Percentiles rank a stretch among this genome's conserved stretches.
phyloP scores from a whole-genome alignment of 2,113 vertebrate genomes.

The Malurus cyaneus region DNA sequence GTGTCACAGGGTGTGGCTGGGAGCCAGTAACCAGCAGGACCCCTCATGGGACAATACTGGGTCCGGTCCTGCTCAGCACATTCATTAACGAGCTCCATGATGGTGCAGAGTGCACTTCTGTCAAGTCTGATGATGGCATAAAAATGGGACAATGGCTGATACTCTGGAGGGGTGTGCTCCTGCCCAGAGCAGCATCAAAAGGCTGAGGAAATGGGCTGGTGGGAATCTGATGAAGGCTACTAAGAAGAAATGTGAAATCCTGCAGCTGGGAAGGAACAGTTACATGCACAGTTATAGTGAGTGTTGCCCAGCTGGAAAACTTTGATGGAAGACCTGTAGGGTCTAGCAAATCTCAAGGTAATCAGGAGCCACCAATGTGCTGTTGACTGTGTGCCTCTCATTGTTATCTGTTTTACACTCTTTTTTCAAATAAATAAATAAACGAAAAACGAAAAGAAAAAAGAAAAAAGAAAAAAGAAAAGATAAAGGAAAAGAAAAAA shows the following conservation, averaged over 20 bases:
- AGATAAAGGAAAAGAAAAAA: not conserved
- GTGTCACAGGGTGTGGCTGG: not conserved
- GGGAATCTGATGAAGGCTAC: not conserved
- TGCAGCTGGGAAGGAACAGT: not conserved
- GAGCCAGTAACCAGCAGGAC: not conserved
- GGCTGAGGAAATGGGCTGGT: not conserved
- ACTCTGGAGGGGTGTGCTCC: fast-evolving
- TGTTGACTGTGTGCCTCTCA: not conserved
- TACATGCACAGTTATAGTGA: fast-evolving
- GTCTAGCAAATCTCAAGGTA: not conserved
- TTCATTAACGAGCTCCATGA: not conserved
- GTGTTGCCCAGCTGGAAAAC: fast-evolving
- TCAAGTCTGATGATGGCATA: not conserved
- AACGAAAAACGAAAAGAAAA: not conserved
- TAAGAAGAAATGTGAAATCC: not conserved
- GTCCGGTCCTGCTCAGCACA: not conserved
- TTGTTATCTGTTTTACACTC: not conserved
- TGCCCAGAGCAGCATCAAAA: not conserved
- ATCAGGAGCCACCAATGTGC: not conserved
- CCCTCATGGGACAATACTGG: fast-evolving
- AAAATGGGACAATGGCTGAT: not conserved
- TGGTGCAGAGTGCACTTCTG: not conserved
- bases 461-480: not conserved
- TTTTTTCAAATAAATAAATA: not conserved
- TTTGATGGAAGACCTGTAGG: not conserved